phyloP scores from a whole-genome alignment of 2,113 vertebrate genomes.

The Ornithorhynchus anatinus region DNA sequence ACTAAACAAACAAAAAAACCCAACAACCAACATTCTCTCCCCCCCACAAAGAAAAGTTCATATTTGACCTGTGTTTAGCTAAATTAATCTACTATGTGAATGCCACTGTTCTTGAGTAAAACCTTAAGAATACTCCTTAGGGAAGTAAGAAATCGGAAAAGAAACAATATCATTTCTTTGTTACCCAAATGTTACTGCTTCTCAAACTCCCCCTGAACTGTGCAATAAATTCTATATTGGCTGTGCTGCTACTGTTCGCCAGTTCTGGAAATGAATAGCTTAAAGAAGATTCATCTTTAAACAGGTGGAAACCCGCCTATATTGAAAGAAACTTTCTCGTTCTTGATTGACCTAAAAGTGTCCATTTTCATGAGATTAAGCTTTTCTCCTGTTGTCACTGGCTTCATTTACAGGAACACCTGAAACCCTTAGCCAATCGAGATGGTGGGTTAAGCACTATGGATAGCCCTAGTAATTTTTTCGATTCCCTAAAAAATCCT shows the following conservation, averaged over 20 bases:
- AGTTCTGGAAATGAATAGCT: not conserved
- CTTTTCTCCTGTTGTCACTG: no score
- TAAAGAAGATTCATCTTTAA: not conserved
- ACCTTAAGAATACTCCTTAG: not conserved
- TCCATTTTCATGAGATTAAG: no score
- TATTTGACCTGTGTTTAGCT: no score
- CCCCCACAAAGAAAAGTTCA: not conserved
- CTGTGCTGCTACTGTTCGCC: not conserved
- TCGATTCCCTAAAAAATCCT: conserved; percentile 5
- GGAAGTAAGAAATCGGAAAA: conserved; percentile 11
- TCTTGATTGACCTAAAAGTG: no score
- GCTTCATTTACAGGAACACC: no score
- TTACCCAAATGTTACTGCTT: not conserved
- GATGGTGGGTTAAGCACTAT: no score
- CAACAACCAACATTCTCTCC: not conserved
- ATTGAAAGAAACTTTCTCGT: no score
- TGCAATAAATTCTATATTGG: not conserved
- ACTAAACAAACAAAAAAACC: not conserved
- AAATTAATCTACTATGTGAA: no score
- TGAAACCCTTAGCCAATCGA: no score
- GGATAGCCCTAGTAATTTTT: not conserved
- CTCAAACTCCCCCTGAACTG: no score
- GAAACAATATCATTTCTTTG: not conserved
- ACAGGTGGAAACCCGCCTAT: not conserved
- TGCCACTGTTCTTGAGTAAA: no score